Base-by-base conservation (phyloP, 2,888 invertebrate species). In the Pachydiplax longipennis region DNA sequence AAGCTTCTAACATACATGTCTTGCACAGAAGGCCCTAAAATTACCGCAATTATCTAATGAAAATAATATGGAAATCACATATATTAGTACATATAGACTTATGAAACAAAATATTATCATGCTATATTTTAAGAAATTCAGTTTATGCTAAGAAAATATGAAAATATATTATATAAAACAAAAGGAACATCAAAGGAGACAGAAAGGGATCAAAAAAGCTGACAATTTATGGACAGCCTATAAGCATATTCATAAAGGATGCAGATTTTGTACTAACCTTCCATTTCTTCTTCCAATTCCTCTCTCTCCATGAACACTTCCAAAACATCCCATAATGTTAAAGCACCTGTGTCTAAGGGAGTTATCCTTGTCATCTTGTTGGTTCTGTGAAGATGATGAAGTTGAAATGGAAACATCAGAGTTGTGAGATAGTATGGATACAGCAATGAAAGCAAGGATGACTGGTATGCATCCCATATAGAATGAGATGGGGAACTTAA, bases 391-490 rank as follows among this genome's bases (percentile, higher is more conserved):
- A 31, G 61, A 13, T 37, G 87, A 87, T 65, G 65, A 35, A 61
- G 87, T 61, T 61, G 58, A 35, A 15, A 61, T 37, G 58, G 87
- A 83, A 18, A 61, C 18, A 83, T 81, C 61, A 0, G 82, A 44
- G 48, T 83, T 91, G 6, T 65, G 91, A 18, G 91, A 91, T 5
- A 82, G 94, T 91, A 96, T 93, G 81, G 96, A 96, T 90, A 97
- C 96, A 91, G 95, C 95, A 92, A 98, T 94, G 93, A 98, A 96
- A 81, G 97, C 96, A 90, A 97, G 92, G 92, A 98, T 95, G 94
- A 98, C 96, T 73, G 98, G 98, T 91, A 97, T 93, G 6, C 96
- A 96, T 53, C 98, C 98, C 82, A 97, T 94, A 93, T 97, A 97
- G 94, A 98, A 97, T 92, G 96, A 94, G 83, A 95, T 95, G 18